Evolutionary conservation across 2,113 vertebrate species (phyloP).

Genomic region (Chlamydotis undulata): DNA sequence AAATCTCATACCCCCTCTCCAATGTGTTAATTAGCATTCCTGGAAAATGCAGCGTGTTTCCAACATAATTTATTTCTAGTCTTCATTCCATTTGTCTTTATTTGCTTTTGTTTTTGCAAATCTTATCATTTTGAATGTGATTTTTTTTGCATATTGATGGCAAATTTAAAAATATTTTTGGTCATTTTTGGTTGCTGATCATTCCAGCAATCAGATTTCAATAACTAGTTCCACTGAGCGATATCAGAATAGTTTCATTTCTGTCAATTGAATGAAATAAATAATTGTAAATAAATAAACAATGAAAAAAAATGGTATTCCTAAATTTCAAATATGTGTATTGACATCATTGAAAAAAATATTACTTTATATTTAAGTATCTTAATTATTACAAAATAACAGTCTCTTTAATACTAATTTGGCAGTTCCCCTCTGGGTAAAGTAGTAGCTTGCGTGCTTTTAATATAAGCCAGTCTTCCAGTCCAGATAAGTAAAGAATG

Average conservation of each 20-base stretch:
- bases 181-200: neutral
- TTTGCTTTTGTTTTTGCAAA: neutral
- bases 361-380: neutral
- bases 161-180: neutral
- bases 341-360: neutral
- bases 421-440: neutral
- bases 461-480: neutral
- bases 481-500: neutral
- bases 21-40: neutral
- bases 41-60: neutral
- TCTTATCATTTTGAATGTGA: neutral
- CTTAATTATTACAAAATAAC: neutral
- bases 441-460: neutral
- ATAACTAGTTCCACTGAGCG: neutral
- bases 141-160: accelerated
- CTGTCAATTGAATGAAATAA: neutral
- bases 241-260: conserved; percentile 31
- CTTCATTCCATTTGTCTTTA: neutral
- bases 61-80: neutral
- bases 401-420: neutral
- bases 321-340: neutral
- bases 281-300: neutral
- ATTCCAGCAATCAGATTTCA: neutral
- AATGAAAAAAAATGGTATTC: neutral
- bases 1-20: neutral